Evolutionary conservation across 2,113 vertebrate species (phyloP).

Genomic region (Pagrus major): DNA sequence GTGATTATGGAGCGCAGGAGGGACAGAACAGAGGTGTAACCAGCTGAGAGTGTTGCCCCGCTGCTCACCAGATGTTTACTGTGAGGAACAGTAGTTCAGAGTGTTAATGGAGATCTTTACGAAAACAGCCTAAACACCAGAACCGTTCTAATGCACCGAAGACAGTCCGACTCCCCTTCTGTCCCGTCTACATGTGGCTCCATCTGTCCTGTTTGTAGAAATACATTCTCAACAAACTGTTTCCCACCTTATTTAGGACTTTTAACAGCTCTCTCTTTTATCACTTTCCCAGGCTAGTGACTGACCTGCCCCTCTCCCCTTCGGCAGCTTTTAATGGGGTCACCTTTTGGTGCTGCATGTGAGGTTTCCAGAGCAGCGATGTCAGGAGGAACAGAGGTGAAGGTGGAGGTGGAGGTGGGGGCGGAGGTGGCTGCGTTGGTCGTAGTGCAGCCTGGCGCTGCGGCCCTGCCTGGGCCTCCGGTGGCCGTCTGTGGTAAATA

Average conservation of each 20-base stretch:
- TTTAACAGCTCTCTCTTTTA: slow-evolving; percentile 30
- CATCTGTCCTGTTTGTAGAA: background rate
- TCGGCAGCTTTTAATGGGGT: slow-evolving; percentile 51
- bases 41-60: no score
- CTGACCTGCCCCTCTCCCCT: slow-evolving; percentile 5
- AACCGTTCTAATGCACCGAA: no score
- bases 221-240: background rate
- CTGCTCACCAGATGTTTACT: no score
- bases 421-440: slow-evolving; percentile 83
- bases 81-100: no score
- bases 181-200: background rate
- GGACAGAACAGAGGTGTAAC: no score
- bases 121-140: no score
- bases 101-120: no score
- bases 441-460: slow-evolving; percentile 57
- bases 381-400: slow-evolving; percentile 81
- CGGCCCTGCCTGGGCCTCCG: slow-evolving; percentile 84
- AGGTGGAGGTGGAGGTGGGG: slow-evolving; percentile 83
- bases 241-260: slow-evolving; percentile 9
- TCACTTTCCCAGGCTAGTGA: slow-evolving; percentile 37
- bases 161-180: background rate
- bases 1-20: no score
- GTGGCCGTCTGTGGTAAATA: slow-evolving; percentile 95
- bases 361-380: slow-evolving; percentile 17
- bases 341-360: slow-evolving; percentile 39